Percentiles rank a stretch among this genome's conserved stretches.
phyloP scores from a whole-genome alignment of 2,888 invertebrate genomes.

The Neoitamus cyanurus region DNA sequence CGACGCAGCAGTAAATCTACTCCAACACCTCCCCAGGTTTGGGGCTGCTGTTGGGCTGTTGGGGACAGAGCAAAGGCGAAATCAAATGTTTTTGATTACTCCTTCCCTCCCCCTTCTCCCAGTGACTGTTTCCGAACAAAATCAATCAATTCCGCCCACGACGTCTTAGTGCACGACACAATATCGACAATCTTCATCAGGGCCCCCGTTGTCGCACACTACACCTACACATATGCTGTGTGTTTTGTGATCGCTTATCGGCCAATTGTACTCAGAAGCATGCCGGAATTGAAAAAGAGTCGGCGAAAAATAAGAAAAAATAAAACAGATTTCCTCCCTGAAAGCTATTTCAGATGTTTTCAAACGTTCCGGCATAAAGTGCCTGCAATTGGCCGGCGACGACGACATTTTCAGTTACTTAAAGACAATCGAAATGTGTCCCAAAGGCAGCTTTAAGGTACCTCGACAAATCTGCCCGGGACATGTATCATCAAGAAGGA shows the following conservation, averaged over 20 bases:
- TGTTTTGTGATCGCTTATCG: not conserved
- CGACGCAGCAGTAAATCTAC: not conserved
- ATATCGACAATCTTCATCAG: not conserved
- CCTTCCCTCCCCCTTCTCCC: not conserved
- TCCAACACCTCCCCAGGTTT: not conserved
- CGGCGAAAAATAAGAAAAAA: not conserved
- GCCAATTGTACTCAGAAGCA: not conserved
- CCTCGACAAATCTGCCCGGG: not conserved
- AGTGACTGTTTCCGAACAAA: not conserved
- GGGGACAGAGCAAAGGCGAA: not conserved
- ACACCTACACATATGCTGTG: not conserved
- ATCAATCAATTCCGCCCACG: slow-evolving; percentile 27
- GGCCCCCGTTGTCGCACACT: not conserved
- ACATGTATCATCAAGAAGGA: not conserved
- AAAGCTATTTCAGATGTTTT: not conserved
- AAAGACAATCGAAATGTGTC: not conserved
- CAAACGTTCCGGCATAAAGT: not conserved
- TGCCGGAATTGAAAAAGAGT: not conserved
- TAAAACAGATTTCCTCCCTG: not conserved
- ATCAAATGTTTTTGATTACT: not conserved
- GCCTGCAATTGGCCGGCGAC: not conserved
- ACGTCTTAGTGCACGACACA: not conserved
- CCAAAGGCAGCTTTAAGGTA: not conserved
- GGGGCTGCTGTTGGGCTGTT: not conserved
- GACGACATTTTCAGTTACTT: not conserved